Base-by-base conservation (phyloP, 2,113 vertebrate species). In the Dendropsophus ebraccatus region DNA sequence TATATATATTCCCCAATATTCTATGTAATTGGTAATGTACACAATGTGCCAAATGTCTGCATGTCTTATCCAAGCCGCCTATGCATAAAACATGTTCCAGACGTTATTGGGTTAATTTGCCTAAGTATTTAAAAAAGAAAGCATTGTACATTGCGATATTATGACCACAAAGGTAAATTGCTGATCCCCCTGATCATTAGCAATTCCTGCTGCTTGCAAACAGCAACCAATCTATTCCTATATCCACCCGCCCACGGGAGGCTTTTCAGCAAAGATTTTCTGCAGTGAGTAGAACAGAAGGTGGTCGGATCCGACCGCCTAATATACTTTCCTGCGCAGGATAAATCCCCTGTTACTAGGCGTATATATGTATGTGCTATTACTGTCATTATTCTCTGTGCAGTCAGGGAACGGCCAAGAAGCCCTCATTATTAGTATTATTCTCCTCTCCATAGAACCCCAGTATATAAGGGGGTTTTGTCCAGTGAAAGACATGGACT, bases 261-360 rank as follows among this genome's bases (percentile, higher is more conserved):
- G 58, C 84, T 86, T 86, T 86, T 80, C 75, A 80, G 28, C 50
- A 54, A 69, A 86, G 35, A 86, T 86, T 86, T 86, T 86, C 84
- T 86, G 50, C 84, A 47, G 76, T 79, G 49, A 72, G 62, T 45
- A 52, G 50, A 76, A 84, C 73, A 84, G 83, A 77, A 77, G 83
- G 83, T 52, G 72, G 73, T 84, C 83, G 77, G 25, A 8, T 76
- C 77, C 56, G 50, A 76, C 56, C 52, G 73, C 32, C 62, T 72
- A 54, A 86, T 80, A 80, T 28, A 86, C 76, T 58, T 37, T 35
- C 72, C 45, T 32, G 49, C 56, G n/a, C 56, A 81, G 78, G 65
- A 81, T 65, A 81, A 65, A 81, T 81, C 77, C n/a, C 17, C 56
- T 60, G 54, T 58, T 60, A 60, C 52, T 80, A 62, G 56, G 30